Evolutionary conservation across 2,888 invertebrate species (phyloP).

Genomic region (Lacanobia wlatinum): DNA sequence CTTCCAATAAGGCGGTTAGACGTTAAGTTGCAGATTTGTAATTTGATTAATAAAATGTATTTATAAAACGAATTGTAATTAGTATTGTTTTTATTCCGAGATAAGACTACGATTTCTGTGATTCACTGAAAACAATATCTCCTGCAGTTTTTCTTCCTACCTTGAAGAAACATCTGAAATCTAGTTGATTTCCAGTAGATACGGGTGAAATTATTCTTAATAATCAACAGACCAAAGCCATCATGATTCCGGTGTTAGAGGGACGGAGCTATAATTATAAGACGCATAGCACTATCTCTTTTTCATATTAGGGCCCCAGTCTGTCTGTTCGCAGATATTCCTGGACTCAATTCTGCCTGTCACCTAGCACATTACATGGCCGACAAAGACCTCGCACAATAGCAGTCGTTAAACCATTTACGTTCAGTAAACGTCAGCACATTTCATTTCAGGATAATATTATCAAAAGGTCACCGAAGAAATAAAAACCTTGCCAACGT

Average conservation of each 20-base stretch:
- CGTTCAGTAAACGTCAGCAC: conserved; percentile 50
- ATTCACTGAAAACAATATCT: neutral
- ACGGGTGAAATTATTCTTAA: too few relatives aligned
- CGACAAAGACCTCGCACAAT: conserved; percentile 47
- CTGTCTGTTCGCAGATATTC: conserved; percentile 8
- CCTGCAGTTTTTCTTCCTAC: neutral
- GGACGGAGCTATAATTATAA: too few relatives aligned
- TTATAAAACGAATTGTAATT: neutral
- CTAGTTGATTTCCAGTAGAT: too few relatives aligned
- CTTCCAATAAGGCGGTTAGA: neutral
- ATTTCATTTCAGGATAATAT: conserved; percentile 39
- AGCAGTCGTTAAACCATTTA: conserved; percentile 52
- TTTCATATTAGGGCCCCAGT: neutral
- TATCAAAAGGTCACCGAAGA: conserved; percentile 51
- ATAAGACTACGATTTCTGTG: neutral
- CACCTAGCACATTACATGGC: conserved; percentile 34
- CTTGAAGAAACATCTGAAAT: neutral
- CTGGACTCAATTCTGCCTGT: conserved; percentile 14
- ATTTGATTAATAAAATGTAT: neutral
- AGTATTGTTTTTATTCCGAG: neutral
- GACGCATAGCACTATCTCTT: too few relatives aligned
- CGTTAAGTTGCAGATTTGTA: neutral
- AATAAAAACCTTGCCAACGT: conserved; percentile 48
- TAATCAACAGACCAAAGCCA: too few relatives aligned
- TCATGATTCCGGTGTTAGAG: too few relatives aligned